Evolutionary conservation across 2,888 invertebrate species (phyloP).

Genomic region (Athripsodes cinereus): DNA sequence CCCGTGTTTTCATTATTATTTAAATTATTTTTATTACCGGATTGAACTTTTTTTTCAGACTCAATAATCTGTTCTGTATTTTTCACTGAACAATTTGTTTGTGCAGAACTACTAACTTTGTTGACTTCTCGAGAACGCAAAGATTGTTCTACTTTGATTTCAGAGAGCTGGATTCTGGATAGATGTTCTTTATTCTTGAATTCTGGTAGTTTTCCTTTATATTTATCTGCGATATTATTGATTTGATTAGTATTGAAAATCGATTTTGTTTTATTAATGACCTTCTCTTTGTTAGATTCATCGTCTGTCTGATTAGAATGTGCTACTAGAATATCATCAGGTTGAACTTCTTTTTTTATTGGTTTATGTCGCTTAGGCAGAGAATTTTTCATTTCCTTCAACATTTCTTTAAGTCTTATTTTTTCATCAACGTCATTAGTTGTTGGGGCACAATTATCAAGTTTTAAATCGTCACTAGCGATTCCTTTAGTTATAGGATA

Average conservation of each 20-base stretch:
- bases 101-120: slow-evolving; percentile 54
- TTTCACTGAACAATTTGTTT: slow-evolving; percentile 48
- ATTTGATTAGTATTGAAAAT: not conserved
- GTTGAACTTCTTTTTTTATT: slow-evolving; percentile 23
- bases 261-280: not conserved
- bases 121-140: slow-evolving; percentile 17
- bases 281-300: not conserved
- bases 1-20: not conserved
- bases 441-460: too few species aligned
- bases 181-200: not conserved
- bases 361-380: slow-evolving; percentile 55
- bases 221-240: not conserved
- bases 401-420: slow-evolving; percentile 60
- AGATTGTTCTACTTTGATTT: too few species aligned
- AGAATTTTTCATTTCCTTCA: slow-evolving; percentile 73
- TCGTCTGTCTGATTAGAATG: not conserved
- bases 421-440: slow-evolving; percentile 42
- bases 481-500: slow-evolving; percentile 19
- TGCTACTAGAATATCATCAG: not conserved
- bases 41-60: slow-evolving; percentile 16
- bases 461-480: slow-evolving; percentile 28
- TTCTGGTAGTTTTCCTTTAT: slow-evolving; percentile 6
- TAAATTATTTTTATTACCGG: not conserved
- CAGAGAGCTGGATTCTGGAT: not conserved
- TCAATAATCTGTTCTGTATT: slow-evolving; percentile 32